phyloP scores from a whole-genome alignment of 1,140 invertebrate genomes.

The Nephila pilipes region DNA sequence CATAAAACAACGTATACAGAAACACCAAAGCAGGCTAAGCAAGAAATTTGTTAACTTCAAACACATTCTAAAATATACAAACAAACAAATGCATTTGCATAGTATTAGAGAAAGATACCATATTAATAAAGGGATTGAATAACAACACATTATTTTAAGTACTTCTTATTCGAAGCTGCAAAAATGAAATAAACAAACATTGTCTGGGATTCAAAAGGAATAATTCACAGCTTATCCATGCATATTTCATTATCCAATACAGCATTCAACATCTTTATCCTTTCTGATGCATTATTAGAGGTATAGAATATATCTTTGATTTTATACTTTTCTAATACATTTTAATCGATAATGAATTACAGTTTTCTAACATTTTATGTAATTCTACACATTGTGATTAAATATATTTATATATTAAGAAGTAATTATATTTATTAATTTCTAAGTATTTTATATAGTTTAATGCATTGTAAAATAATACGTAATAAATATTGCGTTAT shows the following conservation, averaged over 20 bases:
- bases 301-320: no score
- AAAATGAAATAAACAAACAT: not conserved
- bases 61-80: not conserved
- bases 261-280: not conserved
- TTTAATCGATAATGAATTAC: no score
- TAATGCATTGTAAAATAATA: no score
- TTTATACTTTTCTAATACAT: no score
- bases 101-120: not conserved
- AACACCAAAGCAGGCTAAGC: constrained; percentile 63
- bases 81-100: not conserved
- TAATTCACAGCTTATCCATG: not conserved
- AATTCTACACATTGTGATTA: no score
- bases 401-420: no score
- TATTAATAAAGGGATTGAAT: not conserved
- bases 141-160: not conserved
- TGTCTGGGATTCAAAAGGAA: not conserved
- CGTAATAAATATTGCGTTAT: no score
- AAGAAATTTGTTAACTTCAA: constrained; percentile 8
- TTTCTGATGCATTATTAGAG: not conserved
- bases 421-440: no score
- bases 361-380: no score
- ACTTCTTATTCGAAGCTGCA: not conserved
- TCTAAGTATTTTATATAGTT: no score
- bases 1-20: constrained; percentile 21
- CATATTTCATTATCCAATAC: not conserved